Base-by-base conservation (phyloP, 2,888 invertebrate genomes). In the Limnephilus marmoratus region DNA sequence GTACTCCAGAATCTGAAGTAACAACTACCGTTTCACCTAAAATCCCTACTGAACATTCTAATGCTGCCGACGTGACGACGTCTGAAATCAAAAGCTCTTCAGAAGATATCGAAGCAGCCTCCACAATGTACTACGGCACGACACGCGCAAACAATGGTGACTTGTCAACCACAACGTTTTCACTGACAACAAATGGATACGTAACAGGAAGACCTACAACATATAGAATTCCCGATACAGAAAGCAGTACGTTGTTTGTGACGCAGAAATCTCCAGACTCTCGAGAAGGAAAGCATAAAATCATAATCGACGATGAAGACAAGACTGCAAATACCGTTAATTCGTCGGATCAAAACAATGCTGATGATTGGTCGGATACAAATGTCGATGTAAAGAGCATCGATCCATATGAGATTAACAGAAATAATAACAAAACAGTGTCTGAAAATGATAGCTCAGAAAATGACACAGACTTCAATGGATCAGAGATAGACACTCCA, bases 1-100 rank as follows among this genome's bases (percentile, higher is more conserved):
- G 94, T 18, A 93, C 94, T 82, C 94, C 94, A 15, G 68, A 68
- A 24, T 93, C 94, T 82, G 94, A 94, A 92, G 93, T 92, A 91
- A 94, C 94, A 11, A 94, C 92, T 24, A 94, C 94, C 18, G 93
- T 94, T 85, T 94, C 93, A 85, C 94, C 94, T 3, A 85, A 88
- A 94, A 94, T 37, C 88, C 92, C 93, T 5, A 37, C 93, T 7
- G 94, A 93, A 90, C 93, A 94, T 13, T 94, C 94, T 83, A 81
- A 87, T 81, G n/a, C 85, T 53, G 80, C 81, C 9, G 91, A 93
- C 41, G 85, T 91, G 18, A 92, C 92, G 45, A 92, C 93, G 15
- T n/a, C 82, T 18, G 88, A 89, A 45, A 91, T 53, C 41, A 92
- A 92, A 49, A 85, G 34, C 4, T 85, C 53, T 45, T 81, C 88